These are phyloP conservation scores for Tenebrio molitor DNA, from an alignment of 1,140 invertebrate species.

Conservation along the genomic window DNA sequence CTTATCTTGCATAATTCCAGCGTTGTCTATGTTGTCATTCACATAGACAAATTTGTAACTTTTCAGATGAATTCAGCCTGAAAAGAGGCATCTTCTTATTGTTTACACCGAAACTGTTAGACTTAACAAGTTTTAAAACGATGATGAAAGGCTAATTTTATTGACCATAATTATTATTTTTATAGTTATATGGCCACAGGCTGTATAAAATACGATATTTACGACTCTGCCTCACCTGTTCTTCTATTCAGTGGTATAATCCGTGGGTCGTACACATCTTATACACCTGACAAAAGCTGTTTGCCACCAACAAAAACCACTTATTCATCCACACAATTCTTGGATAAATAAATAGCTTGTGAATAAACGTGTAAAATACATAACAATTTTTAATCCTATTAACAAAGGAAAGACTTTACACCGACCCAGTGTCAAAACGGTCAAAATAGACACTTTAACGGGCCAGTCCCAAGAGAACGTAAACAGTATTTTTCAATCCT, in stretches of 20 bases:
- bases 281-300: slow-evolving; percentile 52
- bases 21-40: neutral
- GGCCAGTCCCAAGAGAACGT: neutral
- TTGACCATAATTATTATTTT: slow-evolving; percentile 56
- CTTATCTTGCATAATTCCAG: slow-evolving; percentile 29
- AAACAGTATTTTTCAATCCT: neutral
- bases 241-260: slow-evolving; percentile 49
- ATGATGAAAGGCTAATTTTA: slow-evolving; percentile 57
- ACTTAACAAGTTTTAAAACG: slow-evolving; percentile 50
- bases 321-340: slow-evolving; percentile 43
- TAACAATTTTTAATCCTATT: slow-evolving; percentile 47
- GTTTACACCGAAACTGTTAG: slow-evolving; percentile 43
- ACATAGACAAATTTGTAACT: slow-evolving; percentile 16
- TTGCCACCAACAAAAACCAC: slow-evolving; percentile 48
- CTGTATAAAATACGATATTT: slow-evolving; percentile 53
- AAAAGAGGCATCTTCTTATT: slow-evolving; percentile 28
- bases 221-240: slow-evolving; percentile 51
- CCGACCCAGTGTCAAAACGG: slow-evolving; percentile 9
- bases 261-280: slow-evolving; percentile 46
- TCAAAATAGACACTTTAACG: slow-evolving; percentile 14
- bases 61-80: slow-evolving; percentile 1
- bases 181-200: slow-evolving; percentile 53
- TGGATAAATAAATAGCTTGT: slow-evolving; percentile 47
- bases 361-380: slow-evolving; percentile 40
- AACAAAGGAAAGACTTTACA: slow-evolving; percentile 27